Conservation (phyloP, 2,113 vertebrate genomes). For the Erinaceus europaeus region DNA sequence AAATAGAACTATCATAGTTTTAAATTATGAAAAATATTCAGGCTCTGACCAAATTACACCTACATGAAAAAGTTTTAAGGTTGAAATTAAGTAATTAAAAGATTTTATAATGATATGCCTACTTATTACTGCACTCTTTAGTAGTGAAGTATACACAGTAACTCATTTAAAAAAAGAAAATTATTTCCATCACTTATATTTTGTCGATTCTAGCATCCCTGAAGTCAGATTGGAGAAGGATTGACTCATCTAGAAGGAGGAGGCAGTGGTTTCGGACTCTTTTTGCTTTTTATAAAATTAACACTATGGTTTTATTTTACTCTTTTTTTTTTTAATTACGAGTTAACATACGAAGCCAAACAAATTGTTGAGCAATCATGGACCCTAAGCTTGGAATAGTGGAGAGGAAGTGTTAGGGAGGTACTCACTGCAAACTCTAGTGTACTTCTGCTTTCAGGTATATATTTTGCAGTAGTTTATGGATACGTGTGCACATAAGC, state of each 20-base stretch:
- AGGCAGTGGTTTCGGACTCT: neutral
- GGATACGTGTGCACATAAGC: too few relatives aligned
- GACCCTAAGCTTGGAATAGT: too few relatives aligned
- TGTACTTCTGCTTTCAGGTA: too few relatives aligned
- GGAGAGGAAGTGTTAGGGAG: too few relatives aligned
- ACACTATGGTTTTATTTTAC: too few relatives aligned
- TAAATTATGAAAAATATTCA: neutral
- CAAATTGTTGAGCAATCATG: too few relatives aligned
- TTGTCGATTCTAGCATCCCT: neutral
- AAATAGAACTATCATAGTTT: neutral
- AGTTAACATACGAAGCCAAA: too few relatives aligned
- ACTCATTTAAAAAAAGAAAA: conserved; percentile 20
- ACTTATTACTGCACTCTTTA: neutral
- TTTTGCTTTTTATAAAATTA: too few relatives aligned
- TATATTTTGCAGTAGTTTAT: too few relatives aligned
- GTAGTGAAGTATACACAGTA: neutral
- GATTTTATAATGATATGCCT: neutral
- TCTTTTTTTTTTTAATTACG: too few relatives aligned
- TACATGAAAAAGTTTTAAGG: neutral
- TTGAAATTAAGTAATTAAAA: conserved; percentile 23
- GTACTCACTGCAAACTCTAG: too few relatives aligned
- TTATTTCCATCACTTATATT: neutral
- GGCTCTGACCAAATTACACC: neutral
- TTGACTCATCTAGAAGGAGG: too few relatives aligned
- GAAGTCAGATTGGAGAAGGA: neutral